Percentiles rank a stretch among this genome's conserved stretches.
Conservation (phyloP, 2,888 invertebrate species). For the Clanis bilineata region DNA sequence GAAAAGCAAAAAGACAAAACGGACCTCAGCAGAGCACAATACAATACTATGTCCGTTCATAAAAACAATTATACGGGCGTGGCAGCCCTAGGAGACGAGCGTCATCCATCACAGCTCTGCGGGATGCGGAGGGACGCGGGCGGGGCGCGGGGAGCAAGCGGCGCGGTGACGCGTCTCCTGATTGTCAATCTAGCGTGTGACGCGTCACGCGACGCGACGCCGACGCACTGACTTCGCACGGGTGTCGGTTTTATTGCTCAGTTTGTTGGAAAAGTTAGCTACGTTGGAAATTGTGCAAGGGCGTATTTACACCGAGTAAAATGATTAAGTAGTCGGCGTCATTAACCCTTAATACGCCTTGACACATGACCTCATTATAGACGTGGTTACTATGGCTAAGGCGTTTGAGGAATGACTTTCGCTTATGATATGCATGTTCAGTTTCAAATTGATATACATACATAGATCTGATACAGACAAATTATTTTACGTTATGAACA, state of each 20-base stretch:
- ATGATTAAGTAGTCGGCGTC: background rate
- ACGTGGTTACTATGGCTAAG: too few species aligned
- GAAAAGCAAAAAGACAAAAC: background rate
- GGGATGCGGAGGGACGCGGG: background rate
- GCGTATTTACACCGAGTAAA: slow-evolving; percentile 3
- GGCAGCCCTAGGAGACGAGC: slow-evolving; percentile 12
- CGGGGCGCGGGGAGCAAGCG: slow-evolving; percentile 40
- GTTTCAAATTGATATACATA: too few species aligned
- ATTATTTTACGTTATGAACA: too few species aligned
- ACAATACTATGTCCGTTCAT: background rate
- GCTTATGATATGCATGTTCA: too few species aligned
- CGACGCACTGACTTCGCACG: slow-evolving; percentile 35
- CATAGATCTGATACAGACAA: too few species aligned
- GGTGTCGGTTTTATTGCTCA: slow-evolving; percentile 44
- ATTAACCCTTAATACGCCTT: background rate
- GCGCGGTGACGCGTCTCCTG: slow-evolving; percentile 50
- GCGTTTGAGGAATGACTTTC: too few species aligned
- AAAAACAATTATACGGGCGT: slow-evolving; percentile 1
- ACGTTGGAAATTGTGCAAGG: slow-evolving; percentile 30
- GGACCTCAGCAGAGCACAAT: background rate
- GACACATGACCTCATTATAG: too few species aligned
- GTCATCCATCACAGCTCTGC: slow-evolving; percentile 49
- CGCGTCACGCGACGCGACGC: slow-evolving; percentile 45
- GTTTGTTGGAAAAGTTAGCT: slow-evolving; percentile 36
- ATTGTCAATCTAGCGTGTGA: slow-evolving; percentile 56